Base-by-base conservation (phyloP, 2,888 invertebrate species). In the Limnephilus rhombicus region DNA sequence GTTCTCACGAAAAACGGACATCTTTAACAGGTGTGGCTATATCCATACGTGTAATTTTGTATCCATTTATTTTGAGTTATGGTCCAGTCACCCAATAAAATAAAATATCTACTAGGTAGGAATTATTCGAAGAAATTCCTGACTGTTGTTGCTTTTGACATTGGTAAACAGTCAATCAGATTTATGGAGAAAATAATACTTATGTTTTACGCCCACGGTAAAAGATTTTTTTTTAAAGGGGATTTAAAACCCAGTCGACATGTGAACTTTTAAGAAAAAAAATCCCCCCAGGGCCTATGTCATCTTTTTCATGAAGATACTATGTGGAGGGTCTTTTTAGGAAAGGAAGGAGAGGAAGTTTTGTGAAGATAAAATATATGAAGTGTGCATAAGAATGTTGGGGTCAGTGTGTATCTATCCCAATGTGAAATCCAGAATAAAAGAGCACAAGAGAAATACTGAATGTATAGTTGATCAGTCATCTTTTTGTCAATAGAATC, bases 151-250 rank as follows among this genome's bases (percentile, higher is more conserved):
- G 68, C 68, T 7, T 83, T 37, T 83, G 37, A 83, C 83, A n/a
- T n/a, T 24, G 7, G 68, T 68, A 68, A 68, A 83, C 12, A 83
- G 83, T 15, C 15, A 83, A 34, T 83, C 12, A 45, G 86, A 86
- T 86, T 86, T 86, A 86, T 45, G 29, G 29, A 4, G 29, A 29
- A 45, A 86, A 86, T 45, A n/a, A 86, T 15, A 24, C 86, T 86
- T 41, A 86, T 31, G 45, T 86, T 29, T 86, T 45, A 45, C 86
- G 86, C 86, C 86, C 86, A 86, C 86, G 15, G 45, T 68, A 7
- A 49, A 86, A 86, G 37, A 86, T 68, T 41, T 45, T 37, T 86
- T 86, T 86, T 49, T 85, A 41, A 37, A 29, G 37, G 18, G 24
- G 15, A 29, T 29, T 86, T 13, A 41, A 29, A 86, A n/a, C 45